Percentiles rank a stretch among this genome's conserved stretches.
Conservation (phyloP, 2,888 invertebrate species). For the Diachrysia chrysitis region DNA sequence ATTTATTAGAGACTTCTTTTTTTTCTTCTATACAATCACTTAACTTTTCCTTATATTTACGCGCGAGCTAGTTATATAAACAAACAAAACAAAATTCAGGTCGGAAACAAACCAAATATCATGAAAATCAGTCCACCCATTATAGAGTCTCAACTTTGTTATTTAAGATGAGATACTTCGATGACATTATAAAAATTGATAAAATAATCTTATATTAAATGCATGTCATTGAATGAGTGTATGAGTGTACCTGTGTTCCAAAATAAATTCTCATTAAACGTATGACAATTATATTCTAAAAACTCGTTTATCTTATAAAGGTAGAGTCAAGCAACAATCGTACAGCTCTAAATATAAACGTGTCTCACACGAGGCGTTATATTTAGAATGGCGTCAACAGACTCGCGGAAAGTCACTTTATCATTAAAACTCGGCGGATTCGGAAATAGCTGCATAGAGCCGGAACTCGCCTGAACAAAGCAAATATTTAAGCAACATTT, state of each 20-base stretch:
- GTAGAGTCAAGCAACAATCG: background rate
- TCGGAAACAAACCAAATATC: too few species aligned
- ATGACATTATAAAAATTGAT: too few species aligned
- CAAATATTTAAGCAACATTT: constrained; percentile 61
- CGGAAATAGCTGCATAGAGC: constrained; percentile 19
- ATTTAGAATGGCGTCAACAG: constrained; percentile 11
- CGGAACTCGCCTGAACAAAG: constrained; percentile 28
- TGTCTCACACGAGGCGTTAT: background rate
- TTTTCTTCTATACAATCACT: too few species aligned
- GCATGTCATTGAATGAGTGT: too few species aligned
- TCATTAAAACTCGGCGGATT: constrained; percentile 14
- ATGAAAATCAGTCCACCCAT: too few species aligned
- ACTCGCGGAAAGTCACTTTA: constrained; percentile 14
- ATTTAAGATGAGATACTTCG: too few species aligned
- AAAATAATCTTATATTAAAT: too few species aligned
- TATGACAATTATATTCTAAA: background rate
- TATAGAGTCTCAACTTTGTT: too few species aligned
- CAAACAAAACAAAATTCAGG: too few species aligned
- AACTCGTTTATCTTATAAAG: background rate
- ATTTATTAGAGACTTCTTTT: too few species aligned
- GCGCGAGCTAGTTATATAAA: too few species aligned
- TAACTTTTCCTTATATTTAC: too few species aligned
- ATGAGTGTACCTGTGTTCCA: background rate
- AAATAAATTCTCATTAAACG: background rate
- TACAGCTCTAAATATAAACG: background rate